Evolutionary conservation across 2,888 invertebrate genomes (phyloP).

Genomic region (Microctonus aethiopoides): DNA sequence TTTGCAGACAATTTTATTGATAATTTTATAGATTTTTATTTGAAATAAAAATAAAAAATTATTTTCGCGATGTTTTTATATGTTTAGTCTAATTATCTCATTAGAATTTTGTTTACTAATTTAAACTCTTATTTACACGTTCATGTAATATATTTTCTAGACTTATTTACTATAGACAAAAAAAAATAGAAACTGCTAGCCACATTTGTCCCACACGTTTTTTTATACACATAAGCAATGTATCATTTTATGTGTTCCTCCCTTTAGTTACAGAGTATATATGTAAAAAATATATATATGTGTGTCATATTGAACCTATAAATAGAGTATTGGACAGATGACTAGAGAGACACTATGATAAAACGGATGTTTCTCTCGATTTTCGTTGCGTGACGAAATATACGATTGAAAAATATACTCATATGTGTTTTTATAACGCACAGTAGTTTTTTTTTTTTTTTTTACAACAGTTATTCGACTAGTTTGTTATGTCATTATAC

Average conservation of each 20-base stretch:
- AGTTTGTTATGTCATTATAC: neutral
- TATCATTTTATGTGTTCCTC: neutral
- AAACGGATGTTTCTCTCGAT: neutral
- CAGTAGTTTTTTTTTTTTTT: neutral
- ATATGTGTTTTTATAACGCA: neutral
- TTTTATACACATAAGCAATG: neutral
- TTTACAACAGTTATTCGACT: no score
- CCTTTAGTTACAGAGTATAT: neutral
- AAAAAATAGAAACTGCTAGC: neutral
- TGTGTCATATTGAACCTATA: neutral
- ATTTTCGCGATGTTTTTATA: no score
- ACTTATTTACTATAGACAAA: no score
- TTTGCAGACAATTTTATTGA: no score
- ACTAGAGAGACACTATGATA: neutral
- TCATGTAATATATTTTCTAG: no score
- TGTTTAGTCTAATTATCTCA: no score
- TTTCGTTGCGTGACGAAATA: neutral
- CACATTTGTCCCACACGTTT: neutral
- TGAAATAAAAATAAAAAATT: no score
- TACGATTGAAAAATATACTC: slow-evolving; percentile 40
- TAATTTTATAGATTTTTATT: no score
- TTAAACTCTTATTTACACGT: no score
- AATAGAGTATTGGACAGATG: neutral
- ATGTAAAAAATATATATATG: neutral
- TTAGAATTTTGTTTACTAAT: no score